phyloP scores from a whole-genome alignment of 1,140 invertebrate species.

The Aleiodes sp. region DNA sequence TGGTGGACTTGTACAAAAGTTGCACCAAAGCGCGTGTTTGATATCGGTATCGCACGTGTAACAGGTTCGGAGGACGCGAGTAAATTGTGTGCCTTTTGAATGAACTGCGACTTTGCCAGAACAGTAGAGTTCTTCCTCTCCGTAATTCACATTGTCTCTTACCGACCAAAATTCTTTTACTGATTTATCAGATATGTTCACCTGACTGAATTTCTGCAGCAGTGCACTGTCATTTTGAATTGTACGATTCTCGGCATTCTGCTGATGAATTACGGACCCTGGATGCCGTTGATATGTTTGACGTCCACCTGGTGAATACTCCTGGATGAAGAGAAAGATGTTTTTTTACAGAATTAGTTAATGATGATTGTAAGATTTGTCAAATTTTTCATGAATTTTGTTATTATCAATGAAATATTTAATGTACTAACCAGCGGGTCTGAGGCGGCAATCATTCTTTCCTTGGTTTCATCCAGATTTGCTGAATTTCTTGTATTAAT shows the following conservation, averaged over 20 bases:
- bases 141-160: constrained; percentile 63
- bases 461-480: constrained; percentile 82
- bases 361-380: not conserved
- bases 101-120: constrained; percentile 85
- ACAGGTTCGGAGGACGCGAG: constrained; percentile 66
- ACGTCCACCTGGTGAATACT: constrained; percentile 89
- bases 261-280: constrained; percentile 65
- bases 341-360: not conserved
- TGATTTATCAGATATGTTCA: constrained; percentile 74
- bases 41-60: constrained; percentile 85
- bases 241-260: constrained; percentile 36
- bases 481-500: constrained; percentile 47
- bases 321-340: constrained; percentile 69
- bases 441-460: constrained; percentile 82
- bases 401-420: constrained; percentile 24
- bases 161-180: constrained; percentile 77
- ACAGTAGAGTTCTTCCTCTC: constrained; percentile 91
- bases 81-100: constrained; percentile 69
- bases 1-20: constrained; percentile 72
- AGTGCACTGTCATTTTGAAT: constrained; percentile 69
- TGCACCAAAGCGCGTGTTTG: constrained; percentile 83
- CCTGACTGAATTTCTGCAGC: constrained; percentile 76
- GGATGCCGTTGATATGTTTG: constrained; percentile 83
- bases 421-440: constrained; percentile 76
- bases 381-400: not conserved